These are phyloP conservation scores for Siderastrea radians DNA, from an alignment of 92 coral and sea anemone genomes.

Conservation along the genomic window DNA sequence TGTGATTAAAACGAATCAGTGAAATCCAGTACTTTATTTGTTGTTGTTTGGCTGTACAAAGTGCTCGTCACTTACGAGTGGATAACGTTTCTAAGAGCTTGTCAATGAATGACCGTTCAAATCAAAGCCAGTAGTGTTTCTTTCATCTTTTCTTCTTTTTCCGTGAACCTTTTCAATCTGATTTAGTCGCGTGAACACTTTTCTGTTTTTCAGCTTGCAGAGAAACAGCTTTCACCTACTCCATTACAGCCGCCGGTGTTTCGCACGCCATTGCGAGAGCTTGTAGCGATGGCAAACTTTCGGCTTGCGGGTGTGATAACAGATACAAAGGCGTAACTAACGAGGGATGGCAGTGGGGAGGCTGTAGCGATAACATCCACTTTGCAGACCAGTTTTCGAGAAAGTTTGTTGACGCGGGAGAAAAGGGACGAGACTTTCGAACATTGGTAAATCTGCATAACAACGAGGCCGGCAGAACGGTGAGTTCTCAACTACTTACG, in stretches of 20 bases:
- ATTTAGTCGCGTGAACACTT: neutral
- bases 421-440: conserved; percentile 90
- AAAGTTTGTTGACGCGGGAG: conserved; percentile 93
- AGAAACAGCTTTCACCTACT: conserved; percentile 93
- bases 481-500: conserved; percentile 39
- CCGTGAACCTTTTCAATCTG: neutral
- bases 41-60: too few relatives aligned
- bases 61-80: too few relatives aligned
- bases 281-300: conserved; percentile 85
- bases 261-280: conserved; percentile 93
- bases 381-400: conserved; percentile 94
- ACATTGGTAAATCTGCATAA: conserved; percentile 93
- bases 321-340: conserved; percentile 87
- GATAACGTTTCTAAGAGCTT: too few relatives aligned
- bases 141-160: too few relatives aligned
- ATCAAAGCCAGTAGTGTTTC: too few relatives aligned
- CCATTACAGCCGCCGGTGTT: conserved; percentile 97
- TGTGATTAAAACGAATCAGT: too few relatives aligned
- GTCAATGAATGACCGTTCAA: too few relatives aligned
- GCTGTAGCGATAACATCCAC: conserved; percentile 97
- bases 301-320: conserved; percentile 88
- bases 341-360: conserved; percentile 99
- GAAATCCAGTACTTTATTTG: too few relatives aligned
- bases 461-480: conserved; percentile 97
- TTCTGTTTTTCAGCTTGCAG: conserved; percentile 81